A percentile compares a stretch with the other conserved stretches of the same genome.
Evolutionary conservation across 2,888 invertebrate species (phyloP).

Genomic region (Geophilus truncorum): DNA sequence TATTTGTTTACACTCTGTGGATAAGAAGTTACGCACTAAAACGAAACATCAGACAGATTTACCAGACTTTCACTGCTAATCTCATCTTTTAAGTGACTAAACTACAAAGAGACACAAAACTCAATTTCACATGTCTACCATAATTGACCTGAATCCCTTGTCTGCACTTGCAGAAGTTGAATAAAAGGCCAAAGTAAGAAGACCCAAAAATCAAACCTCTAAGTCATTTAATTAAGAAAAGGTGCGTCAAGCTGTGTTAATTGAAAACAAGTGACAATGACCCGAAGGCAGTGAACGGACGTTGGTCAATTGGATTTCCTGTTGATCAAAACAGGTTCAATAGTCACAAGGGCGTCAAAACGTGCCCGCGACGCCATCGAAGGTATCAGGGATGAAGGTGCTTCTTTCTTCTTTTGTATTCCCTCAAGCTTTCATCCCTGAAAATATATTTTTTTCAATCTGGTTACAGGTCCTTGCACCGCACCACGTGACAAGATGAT

Average conservation of each 20-base stretch:
- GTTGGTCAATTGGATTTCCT: conserved; percentile 16
- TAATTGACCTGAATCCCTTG: too few species aligned
- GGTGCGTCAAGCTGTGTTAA: background rate
- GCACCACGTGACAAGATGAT: background rate
- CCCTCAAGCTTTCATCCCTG: background rate
- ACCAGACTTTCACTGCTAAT: background rate
- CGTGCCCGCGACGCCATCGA: background rate
- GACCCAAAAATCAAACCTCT: background rate
- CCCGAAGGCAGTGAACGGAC: background rate
- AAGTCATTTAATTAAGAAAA: background rate
- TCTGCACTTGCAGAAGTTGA: too few species aligned
- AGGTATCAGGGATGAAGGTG: background rate
- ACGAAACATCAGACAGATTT: background rate
- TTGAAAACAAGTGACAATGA: background rate
- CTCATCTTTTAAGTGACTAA: too few species aligned
- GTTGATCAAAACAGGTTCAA: conserved; percentile 15
- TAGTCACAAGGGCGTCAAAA: conserved; percentile 6
- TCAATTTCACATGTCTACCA: background rate
- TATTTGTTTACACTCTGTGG: too few species aligned
- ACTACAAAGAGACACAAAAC: too few species aligned
- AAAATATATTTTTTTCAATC: background rate
- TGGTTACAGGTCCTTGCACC: background rate
- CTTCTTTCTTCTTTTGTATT: background rate
- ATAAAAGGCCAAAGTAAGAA: background rate
- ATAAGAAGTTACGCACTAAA: too few species aligned